A percentile compares a stretch with the other conserved stretches of the same genome.
phyloP scores from a whole-genome alignment of 2,113 vertebrate genomes.

The Lonchura striata region DNA sequence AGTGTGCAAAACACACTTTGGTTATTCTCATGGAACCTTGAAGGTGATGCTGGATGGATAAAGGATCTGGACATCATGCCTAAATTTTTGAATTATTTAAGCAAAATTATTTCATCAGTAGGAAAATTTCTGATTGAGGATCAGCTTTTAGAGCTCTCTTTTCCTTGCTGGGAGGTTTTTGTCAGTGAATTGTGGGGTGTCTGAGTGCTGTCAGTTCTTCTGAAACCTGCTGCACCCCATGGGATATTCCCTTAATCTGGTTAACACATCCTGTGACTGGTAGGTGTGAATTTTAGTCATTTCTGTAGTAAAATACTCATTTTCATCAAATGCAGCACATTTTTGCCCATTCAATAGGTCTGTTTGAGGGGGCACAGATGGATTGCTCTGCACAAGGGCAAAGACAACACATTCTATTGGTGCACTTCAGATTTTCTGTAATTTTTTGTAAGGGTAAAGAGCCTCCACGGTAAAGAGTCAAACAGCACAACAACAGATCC shows the following conservation, averaged over 20 bases:
- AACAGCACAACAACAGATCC: neutral
- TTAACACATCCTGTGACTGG: neutral
- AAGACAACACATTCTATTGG: neutral
- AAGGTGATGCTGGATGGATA: neutral
- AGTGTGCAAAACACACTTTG: neutral
- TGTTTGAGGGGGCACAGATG: neutral
- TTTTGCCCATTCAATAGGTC: neutral
- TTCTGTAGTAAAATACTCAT: neutral
- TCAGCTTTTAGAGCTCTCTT: neutral
- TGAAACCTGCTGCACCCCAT: neutral
- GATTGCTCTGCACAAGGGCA: neutral
- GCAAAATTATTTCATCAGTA: neutral
- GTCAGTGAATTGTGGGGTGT: neutral
- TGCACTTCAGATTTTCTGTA: neutral
- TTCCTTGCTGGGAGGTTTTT: neutral
- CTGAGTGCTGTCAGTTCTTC: neutral
- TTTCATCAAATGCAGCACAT: neutral
- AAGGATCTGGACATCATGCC: neutral
- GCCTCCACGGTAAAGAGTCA: neutral
- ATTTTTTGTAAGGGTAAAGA: neutral
- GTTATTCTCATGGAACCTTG: neutral
- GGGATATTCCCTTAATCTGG: neutral
- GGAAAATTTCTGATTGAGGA: neutral
- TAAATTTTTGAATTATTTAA: neutral
- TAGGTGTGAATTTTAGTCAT: neutral